Evolutionary conservation across 2,797 vertebrate genomes (phyloP).

Genomic region (Geotrypetes seraphini): DNA sequence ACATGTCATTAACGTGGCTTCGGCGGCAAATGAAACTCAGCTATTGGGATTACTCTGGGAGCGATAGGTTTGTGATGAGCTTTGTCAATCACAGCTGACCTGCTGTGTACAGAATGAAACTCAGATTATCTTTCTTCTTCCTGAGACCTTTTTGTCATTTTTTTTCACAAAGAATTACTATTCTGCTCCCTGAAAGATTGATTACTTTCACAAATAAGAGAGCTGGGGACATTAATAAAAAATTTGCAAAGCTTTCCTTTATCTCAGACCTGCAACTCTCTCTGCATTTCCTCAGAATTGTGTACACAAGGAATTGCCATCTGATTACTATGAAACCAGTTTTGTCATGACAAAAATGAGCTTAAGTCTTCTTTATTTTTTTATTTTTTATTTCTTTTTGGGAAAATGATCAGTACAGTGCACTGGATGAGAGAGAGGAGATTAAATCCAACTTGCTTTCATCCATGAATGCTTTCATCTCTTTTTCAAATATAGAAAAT

Average conservation of each 20-base stretch:
- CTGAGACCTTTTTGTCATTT: slow-evolving; percentile 66
- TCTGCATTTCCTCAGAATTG: slow-evolving; percentile 66
- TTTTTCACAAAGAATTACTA: slow-evolving; percentile 67
- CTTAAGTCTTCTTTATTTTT: slow-evolving; percentile 74
- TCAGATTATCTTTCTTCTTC: slow-evolving; percentile 71
- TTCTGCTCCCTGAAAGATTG: slow-evolving; percentile 68
- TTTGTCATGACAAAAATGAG: slow-evolving; percentile 75
- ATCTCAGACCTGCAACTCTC: slow-evolving; percentile 68
- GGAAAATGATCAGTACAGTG: slow-evolving; percentile 71
- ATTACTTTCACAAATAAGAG: slow-evolving; percentile 78
- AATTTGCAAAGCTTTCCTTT: slow-evolving; percentile 71
- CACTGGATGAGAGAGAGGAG: slow-evolving; percentile 71
- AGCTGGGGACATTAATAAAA: slow-evolving; percentile 71
- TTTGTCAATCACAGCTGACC: slow-evolving; percentile 73
- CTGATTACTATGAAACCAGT: slow-evolving; percentile 73
- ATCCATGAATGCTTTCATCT: slow-evolving; percentile 95
- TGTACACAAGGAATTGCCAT: slow-evolving; percentile 72
- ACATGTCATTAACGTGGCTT: slow-evolving; percentile 76
- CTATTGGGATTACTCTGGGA: slow-evolving; percentile 65
- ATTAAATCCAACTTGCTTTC: slow-evolving; percentile 94
- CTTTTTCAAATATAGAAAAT: slow-evolving; percentile 85
- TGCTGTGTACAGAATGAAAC: slow-evolving; percentile 73
- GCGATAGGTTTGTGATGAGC: slow-evolving; percentile 68
- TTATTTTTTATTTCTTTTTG: too few species aligned
- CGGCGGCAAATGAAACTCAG: slow-evolving; percentile 66